Evolutionary conservation across 2,888 invertebrate species (phyloP), one percentile per base, ranked within the genome.

Genomic region (Nezara viridula): DNA sequence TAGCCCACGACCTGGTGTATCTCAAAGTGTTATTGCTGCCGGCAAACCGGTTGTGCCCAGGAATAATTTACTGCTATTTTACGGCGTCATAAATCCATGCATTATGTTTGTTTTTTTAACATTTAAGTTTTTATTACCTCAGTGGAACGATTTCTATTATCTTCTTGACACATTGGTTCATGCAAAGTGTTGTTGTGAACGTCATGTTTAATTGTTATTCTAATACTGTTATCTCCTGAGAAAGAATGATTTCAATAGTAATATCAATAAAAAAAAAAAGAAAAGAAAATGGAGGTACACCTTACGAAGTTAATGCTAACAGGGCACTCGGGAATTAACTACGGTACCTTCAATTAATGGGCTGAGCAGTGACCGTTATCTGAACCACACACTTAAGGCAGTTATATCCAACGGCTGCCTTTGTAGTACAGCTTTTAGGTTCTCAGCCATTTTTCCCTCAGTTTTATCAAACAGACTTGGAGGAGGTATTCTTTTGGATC

Each of bases 31-130:
- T 60, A 60, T 60, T 27, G 27, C n/a, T 60, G 14, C 60, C 2
- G 12, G 60, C 7, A 27, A 60, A 60, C 60, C 60, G 60, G 60
- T 60, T 60, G 27, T 60, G 60, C 27, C 5, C 27, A 0, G 27
- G 27, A 27, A 60, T 60, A 60, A 60, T 60, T 60, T 60, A 60
- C 16, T 16, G 60, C 60, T 60, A 4, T 27, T 60, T 60, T 60
- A 60, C 27, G 16, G 4, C 60, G 60, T 60, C 14, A 9, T 60
- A 60, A 60, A 60, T 27, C 60, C 60, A 60, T 60, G 27, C 0
- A 60, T 60, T 27, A 60, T 60, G 27, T 60, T 60, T 60, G 27
- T 60, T 60, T 60, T n/a, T 60, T 60, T 27, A 60, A 60, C 60
- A 27, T 60, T 60, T 27, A 27, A 60, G 0, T 60, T 60, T 60